Base-by-base conservation (phyloP, 2,113 vertebrate species). In the Oophaga pumilio region DNA sequence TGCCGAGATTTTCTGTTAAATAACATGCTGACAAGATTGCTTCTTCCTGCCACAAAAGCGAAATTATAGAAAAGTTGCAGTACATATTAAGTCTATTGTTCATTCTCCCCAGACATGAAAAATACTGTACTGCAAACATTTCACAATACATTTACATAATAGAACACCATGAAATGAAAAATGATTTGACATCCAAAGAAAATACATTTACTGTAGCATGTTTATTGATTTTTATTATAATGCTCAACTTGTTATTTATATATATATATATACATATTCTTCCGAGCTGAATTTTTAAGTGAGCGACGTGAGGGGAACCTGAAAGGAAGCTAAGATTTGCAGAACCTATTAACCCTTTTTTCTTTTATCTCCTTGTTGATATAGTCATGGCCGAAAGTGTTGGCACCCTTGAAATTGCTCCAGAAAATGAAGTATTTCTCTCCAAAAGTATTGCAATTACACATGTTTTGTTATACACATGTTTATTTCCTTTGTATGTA, bases 11-110 rank as follows among this genome's bases (percentile, higher is more conserved):
- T 85, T 76, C 77, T 85, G 84, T 85, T 85, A 85, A 85, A 85
- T 85, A 85, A 85, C 84, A 85, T 77, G 84, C 85, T 71, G 77
- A 80, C 85, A 87, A 87, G 85, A 87, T 87, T 87, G 76, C 76
- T 87, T 87, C 85, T 87, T 78, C 26, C 62, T 87, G 76, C 76
- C 64, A 80, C 85, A 87, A 79, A 80, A 85, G 85, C 85, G 68
- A 80, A 87, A 87, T 87, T 87, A 87, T 87, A 87, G 76, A 87
- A 87, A 86, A 87, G 76, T 87, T 87, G 62, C 76, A 81, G 85
- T n/a, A 86, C 85, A 79, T 86, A 87, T 87, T 87, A 87, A 87
- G 76, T 78, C 76, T 87, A 87, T 87, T 87, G 85, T 87, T 87
- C 76, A 87, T 87, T 87, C 78, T 87, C 76, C 78, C 68, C 85